Evolutionary conservation across 1,140 invertebrate species (phyloP).

Genomic region (Temnothorax longispinosus): DNA sequence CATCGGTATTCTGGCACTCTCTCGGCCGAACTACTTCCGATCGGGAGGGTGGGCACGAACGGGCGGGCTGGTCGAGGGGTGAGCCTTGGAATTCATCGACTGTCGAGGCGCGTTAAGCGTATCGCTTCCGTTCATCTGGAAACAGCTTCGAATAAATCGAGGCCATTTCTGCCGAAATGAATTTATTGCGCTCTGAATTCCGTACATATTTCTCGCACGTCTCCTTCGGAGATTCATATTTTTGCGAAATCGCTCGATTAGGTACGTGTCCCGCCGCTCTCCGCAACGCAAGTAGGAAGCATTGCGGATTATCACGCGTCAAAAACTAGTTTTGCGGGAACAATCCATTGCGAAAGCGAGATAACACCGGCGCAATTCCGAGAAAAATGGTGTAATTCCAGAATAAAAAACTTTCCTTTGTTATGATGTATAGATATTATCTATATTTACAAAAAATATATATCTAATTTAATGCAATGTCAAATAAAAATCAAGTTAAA

Average conservation of each 20-base stretch:
- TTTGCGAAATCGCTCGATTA: conserved; percentile 49
- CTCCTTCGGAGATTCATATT: conserved; percentile 46
- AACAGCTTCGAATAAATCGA: conserved; percentile 62
- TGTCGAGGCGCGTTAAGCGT: conserved; percentile 60
- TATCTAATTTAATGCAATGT: neutral
- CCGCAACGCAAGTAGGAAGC: neutral
- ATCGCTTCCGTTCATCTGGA: conserved; percentile 62
- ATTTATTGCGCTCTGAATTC: conserved; percentile 49
- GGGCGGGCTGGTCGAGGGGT: neutral
- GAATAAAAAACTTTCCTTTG: neutral
- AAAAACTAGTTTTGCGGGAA: conserved; percentile 7
- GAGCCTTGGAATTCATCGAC: conserved; percentile 62
- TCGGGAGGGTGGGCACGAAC: neutral
- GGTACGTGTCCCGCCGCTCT: neutral
- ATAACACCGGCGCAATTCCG: neutral
- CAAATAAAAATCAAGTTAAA: neutral
- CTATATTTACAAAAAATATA: neutral
- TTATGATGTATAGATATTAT: neutral
- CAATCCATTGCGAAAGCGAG: neutral
- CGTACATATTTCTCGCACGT: conserved; percentile 54
- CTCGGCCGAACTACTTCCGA: conserved; percentile 55
- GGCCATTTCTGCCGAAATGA: conserved; percentile 58
- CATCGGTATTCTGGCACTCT: conserved; percentile 60
- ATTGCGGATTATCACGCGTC: neutral
- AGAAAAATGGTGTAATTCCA: neutral